A percentile compares a stretch with the other conserved stretches of the same genome.
Conservation (phyloP, 2,113 vertebrate species). For the Gracilinanus agilis region DNA sequence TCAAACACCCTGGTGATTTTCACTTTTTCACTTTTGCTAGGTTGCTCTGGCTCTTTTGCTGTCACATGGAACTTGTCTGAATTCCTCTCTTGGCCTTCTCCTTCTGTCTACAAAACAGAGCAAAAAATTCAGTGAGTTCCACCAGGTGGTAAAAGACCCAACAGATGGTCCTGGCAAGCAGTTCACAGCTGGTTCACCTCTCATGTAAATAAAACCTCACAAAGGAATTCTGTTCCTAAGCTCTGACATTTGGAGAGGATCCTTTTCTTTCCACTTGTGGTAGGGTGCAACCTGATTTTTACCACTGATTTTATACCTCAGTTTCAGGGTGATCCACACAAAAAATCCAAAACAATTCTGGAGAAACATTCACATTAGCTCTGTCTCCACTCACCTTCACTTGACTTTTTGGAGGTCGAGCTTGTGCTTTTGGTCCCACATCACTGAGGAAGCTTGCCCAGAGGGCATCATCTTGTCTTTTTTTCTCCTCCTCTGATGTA, state of each 20-base stretch:
- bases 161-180: slow-evolving; percentile 22
- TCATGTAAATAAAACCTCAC: neutral
- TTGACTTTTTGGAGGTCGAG: neutral
- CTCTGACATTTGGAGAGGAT: neutral
- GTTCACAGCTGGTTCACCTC: neutral
- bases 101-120: slow-evolving; percentile 80
- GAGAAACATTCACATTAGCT: neutral
- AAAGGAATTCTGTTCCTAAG: neutral
- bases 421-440: slow-evolving; percentile 90
- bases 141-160: neutral
- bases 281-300: slow-evolving; percentile 11
- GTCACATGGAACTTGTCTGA: slow-evolving; percentile 73
- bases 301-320: slow-evolving; percentile 25
- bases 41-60: slow-evolving; percentile 79
- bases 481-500: slow-evolving; percentile 77
- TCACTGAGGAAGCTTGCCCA: slow-evolving; percentile 98
- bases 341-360: slow-evolving; percentile 6
- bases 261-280: slow-evolving; percentile 29
- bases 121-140: slow-evolving; percentile 53
- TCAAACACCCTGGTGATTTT: slow-evolving; percentile 96
- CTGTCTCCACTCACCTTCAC: slow-evolving; percentile 48
- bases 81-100: slow-evolving; percentile 71
- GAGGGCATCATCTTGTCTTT: slow-evolving; percentile 94
- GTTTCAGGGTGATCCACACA: slow-evolving; percentile 9
- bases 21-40: slow-evolving; percentile 87